Evolutionary conservation across 2,797 vertebrate species (phyloP).

Genomic region (Cryptoblepharus egeriae): DNA sequence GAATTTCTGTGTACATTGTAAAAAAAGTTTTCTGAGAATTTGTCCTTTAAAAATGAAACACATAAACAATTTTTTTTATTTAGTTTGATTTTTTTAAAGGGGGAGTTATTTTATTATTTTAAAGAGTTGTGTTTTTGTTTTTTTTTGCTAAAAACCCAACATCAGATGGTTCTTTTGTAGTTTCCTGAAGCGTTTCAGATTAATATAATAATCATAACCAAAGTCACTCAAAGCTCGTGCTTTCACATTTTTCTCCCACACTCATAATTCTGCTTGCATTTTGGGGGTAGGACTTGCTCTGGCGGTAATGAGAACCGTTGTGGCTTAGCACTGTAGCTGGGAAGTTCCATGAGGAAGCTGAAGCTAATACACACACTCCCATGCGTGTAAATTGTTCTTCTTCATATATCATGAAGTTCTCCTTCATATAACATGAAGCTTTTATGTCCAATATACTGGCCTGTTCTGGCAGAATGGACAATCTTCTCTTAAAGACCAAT

Average conservation of each 20-base stretch:
- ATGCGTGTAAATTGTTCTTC: neutral
- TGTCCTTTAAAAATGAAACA: conserved; percentile 58
- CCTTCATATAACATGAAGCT: neutral
- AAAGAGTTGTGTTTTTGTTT: conserved; percentile 9
- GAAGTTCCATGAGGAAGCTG: conserved; percentile 71
- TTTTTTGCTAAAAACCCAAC: conserved; percentile 35
- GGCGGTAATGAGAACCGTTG: conserved; percentile 45
- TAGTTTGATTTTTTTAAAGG: conserved; percentile 33
- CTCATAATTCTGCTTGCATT: conserved; percentile 56
- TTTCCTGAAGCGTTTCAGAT: conserved; percentile 59
- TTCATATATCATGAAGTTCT: neutral
- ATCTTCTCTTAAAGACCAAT: neutral
- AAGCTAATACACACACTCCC: neutral
- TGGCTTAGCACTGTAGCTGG: conserved; percentile 70
- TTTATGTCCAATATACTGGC: neutral
- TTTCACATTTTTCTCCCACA: conserved; percentile 64
- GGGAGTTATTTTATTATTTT: conserved; percentile 54
- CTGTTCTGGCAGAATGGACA: neutral
- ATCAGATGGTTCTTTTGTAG: conserved; percentile 57
- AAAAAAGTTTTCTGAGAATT: conserved; percentile 62
- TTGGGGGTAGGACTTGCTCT: conserved; percentile 63
- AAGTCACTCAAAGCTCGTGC: conserved; percentile 56
- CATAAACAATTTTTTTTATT: conserved; percentile 60
- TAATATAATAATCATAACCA: conserved; percentile 55
- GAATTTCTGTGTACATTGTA: conserved; percentile 94